A percentile compares a stretch with the other conserved stretches of the same genome.
These are phyloP conservation scores for Marasmarcha lunaedactyla DNA, from an alignment of 2,888 invertebrate genomes.

Conservation along the genomic window DNA sequence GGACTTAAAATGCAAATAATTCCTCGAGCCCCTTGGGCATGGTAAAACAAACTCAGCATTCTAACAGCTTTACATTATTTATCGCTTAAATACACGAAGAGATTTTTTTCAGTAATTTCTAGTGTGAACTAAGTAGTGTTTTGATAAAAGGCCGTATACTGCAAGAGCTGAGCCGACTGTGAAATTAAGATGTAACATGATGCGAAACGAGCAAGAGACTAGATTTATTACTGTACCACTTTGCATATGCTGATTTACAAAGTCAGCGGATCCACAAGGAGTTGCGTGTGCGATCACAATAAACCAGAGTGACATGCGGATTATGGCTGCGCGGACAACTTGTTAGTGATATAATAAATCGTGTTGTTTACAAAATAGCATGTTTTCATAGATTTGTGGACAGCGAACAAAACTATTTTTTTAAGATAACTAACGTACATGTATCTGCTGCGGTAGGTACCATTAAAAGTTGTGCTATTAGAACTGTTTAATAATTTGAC, in stretches of 20 bases:
- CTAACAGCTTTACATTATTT: slow-evolving; percentile 62
- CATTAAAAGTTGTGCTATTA: too few relatives aligned
- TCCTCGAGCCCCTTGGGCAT: slow-evolving; percentile 55
- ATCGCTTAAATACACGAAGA: slow-evolving; percentile 54
- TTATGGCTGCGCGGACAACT: too few relatives aligned
- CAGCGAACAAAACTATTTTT: too few relatives aligned
- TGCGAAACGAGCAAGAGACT: slow-evolving; percentile 71
- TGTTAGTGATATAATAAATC: slow-evolving; percentile 18
- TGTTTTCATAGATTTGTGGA: too few relatives aligned
- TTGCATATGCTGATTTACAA: slow-evolving; percentile 73
- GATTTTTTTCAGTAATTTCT: slow-evolving; percentile 56
- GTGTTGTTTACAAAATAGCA: too few relatives aligned
- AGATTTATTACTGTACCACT: slow-evolving; percentile 72
- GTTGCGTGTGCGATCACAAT: slow-evolving; percentile 28
- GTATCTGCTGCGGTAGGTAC: too few relatives aligned
- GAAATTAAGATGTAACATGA: slow-evolving; percentile 73
- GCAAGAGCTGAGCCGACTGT: slow-evolving; percentile 67
- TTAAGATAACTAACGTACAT: too few relatives aligned
- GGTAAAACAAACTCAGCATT: slow-evolving; percentile 60
- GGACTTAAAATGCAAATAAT: slow-evolving; percentile 60
- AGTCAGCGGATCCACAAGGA: slow-evolving; percentile 41
- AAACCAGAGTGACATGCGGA: slow-evolving; percentile 11
- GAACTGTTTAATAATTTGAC: too few relatives aligned
- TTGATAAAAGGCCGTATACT: slow-evolving; percentile 69
- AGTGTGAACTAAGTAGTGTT: slow-evolving; percentile 53